Evolutionary conservation across 2,113 vertebrate genomes (phyloP).

Genomic region (Pygoscelis adeliae): DNA sequence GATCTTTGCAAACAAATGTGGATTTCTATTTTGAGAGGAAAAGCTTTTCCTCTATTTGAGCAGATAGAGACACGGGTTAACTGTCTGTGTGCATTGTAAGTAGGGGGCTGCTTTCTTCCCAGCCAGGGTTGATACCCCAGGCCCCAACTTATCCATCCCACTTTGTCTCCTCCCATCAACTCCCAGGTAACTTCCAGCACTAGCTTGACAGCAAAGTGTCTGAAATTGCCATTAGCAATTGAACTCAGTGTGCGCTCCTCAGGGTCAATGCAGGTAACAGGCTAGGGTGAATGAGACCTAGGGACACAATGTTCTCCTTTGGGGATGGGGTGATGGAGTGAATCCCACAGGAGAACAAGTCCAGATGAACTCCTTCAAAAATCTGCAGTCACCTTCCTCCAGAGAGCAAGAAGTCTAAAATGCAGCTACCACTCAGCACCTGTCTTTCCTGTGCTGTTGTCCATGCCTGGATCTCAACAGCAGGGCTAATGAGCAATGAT

Average conservation of each 20-base stretch:
- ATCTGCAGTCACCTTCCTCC: neutral
- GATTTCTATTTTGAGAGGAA: neutral
- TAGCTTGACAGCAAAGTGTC: neutral
- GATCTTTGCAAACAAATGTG: neutral
- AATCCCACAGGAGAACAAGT: neutral
- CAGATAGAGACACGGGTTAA: neutral
- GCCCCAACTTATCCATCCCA: neutral
- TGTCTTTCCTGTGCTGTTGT: neutral
- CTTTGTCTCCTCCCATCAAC: neutral
- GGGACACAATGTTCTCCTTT: neutral
- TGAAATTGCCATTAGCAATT: neutral
- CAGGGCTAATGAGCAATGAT: neutral
- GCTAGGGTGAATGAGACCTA: neutral
- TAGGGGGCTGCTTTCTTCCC: neutral
- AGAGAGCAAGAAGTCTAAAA: neutral
- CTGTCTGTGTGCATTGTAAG: too few species aligned
- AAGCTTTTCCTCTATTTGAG: neutral
- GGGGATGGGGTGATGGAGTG: neutral
- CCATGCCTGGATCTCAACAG: neutral
- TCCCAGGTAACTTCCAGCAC: neutral
- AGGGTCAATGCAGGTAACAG: neutral
- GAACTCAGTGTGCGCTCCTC: neutral
- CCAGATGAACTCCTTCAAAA: neutral
- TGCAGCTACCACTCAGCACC: neutral
- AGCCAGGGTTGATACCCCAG: neutral